Evolutionary conservation across 2,888 invertebrate genomes (phyloP).

Genomic region (Machimus rusticus): DNA sequence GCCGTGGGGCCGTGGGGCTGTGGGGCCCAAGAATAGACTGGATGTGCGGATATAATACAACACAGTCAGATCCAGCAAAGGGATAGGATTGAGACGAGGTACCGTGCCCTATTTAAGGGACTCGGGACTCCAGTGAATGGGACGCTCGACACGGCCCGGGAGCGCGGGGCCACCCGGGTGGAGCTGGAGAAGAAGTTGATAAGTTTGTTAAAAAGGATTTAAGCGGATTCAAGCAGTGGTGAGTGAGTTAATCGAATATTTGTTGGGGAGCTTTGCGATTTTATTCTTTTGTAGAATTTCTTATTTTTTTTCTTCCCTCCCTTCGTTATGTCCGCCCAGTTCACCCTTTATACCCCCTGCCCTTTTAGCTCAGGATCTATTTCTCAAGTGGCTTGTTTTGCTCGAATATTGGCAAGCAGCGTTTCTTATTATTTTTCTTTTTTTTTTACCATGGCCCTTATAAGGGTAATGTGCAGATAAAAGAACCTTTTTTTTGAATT

Average conservation of each 20-base stretch:
- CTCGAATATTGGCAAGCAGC: background rate
- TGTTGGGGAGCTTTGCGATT: constrained; percentile 7
- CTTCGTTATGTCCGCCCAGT: background rate
- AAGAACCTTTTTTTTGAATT: background rate
- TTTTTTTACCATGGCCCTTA: background rate
- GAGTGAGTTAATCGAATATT: constrained; percentile 39
- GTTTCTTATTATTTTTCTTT: background rate
- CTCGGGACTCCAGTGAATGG: background rate
- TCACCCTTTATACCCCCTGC: background rate
- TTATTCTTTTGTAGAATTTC: constrained; percentile 9
- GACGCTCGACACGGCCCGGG: background rate
- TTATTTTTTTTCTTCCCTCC: background rate
- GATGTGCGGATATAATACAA: constrained; percentile 4
- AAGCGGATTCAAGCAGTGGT: constrained; percentile 33
- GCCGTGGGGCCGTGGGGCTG: background rate
- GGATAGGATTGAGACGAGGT: constrained; percentile 12
- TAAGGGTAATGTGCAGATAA: background rate
- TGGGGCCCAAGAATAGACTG: background rate
- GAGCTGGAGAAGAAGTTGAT: constrained; percentile 7
- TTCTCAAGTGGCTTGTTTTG: constrained; percentile 16
- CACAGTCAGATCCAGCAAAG: constrained; percentile 4
- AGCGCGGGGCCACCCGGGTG: background rate
- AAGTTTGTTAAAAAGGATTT: constrained; percentile 39
- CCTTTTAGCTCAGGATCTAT: background rate
- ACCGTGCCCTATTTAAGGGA: background rate